Percentiles rank a stretch among this genome's conserved stretches.
These are phyloP conservation scores for Bubo blakistoni DNA, from an alignment of 2,113 vertebrate genomes.

Conservation along the genomic window DNA sequence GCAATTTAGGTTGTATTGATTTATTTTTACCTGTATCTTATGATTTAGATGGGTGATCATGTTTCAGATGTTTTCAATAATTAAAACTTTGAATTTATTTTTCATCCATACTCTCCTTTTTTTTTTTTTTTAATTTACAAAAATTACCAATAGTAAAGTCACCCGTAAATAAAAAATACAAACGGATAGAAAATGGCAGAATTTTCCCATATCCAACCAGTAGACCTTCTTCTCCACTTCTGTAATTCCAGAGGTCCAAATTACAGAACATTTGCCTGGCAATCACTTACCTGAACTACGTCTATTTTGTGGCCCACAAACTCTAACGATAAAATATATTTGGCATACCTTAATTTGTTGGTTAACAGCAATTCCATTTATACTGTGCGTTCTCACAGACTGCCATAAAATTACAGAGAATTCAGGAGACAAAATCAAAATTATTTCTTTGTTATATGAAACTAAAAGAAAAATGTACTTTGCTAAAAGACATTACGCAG, in stretches of 20 bases:
- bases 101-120: not conserved
- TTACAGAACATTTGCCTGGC: not conserved
- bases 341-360: not conserved
- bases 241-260: not conserved
- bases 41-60: not conserved
- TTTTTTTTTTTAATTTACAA: not conserved
- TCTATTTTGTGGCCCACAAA: not conserved
- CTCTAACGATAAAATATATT: not conserved
- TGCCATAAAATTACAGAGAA: not conserved
- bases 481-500: not conserved
- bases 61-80: not conserved
- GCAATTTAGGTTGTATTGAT: not conserved
- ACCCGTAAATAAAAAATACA: not conserved
- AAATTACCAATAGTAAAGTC: not conserved
- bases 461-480: not conserved
- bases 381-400: not conserved
- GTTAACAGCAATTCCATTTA: not conserved
- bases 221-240: not conserved
- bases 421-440: not conserved
- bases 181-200: not conserved
- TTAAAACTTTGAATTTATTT: not conserved
- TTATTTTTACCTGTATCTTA: not conserved
- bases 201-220: not conserved
- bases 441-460: not conserved
- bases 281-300: not conserved